Conservation (phyloP, 2,113 vertebrate genomes). For the Cyanistes caeruleus region DNA sequence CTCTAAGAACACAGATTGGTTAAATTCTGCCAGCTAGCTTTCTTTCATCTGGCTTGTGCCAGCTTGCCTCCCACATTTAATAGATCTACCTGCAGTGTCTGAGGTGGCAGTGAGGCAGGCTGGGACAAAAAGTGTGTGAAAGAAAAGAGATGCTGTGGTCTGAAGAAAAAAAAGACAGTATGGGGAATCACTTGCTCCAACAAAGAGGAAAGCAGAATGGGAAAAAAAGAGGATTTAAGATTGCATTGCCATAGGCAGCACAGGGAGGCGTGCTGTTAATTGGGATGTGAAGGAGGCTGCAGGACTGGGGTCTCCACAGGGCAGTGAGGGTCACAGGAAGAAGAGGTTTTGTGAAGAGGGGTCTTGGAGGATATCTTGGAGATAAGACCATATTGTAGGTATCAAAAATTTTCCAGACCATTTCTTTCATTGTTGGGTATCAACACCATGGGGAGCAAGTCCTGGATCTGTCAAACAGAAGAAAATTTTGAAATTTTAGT, state of each 20-base stretch:
- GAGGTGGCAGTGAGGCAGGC: not conserved
- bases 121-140: not conserved
- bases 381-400: not conserved
- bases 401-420: not conserved
- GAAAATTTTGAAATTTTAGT: not conserved
- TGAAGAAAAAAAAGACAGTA: not conserved
- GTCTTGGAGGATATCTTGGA: not conserved
- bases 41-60: not conserved
- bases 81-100: not conserved
- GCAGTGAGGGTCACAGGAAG: not conserved
- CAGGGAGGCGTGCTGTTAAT: not conserved
- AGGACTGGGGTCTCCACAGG: not conserved
- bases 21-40: not conserved
- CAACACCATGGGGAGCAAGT: fast-evolving
- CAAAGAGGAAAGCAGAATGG: not conserved
- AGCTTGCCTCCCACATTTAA: not conserved
- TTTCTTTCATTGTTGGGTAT: not conserved
- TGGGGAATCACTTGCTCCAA: not conserved
- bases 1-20: not conserved
- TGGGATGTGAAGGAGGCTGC: not conserved
- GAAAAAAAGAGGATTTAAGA: not conserved
- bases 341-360: not conserved
- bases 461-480: not conserved
- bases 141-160: not conserved
- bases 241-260: not conserved